Conservation (phyloP, 2,113 vertebrate species). For the Prinia subflava region DNA sequence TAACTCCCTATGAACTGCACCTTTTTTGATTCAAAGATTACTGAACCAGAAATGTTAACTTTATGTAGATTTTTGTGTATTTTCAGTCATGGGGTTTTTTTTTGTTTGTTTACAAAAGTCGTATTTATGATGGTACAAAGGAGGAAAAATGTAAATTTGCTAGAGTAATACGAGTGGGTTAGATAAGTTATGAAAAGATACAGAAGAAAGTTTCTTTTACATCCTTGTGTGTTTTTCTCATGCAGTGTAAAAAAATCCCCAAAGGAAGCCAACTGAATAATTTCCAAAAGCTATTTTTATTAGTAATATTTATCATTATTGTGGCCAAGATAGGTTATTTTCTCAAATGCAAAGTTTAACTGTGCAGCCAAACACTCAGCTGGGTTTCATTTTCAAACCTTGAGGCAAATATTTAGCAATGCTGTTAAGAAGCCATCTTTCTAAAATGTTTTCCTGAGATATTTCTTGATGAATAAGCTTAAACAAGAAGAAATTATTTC, state of each 20-base stretch:
- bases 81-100: not conserved
- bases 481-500: not conserved
- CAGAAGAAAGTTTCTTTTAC: not conserved
- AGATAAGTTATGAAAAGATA: not conserved
- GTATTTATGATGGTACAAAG: not conserved
- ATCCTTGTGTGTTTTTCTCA: not conserved
- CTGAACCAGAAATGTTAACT: not conserved
- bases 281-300: constrained; percentile 52
- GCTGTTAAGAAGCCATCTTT: constrained; percentile 19
- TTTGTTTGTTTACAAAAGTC: not conserved
- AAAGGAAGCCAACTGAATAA: not conserved
- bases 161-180: not conserved
- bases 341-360: constrained; percentile 24
- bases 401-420: constrained; percentile 24
- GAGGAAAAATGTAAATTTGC: not conserved
- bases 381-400: constrained; percentile 35
- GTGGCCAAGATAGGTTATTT: constrained; percentile 30
- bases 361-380: not conserved
- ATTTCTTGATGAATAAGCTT: not conserved
- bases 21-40: not conserved
- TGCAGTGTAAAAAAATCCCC: not conserved
- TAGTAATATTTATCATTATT: constrained; percentile 34
- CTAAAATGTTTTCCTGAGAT: constrained; percentile 10
- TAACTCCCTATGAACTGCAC: not conserved
- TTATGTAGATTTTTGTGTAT: not conserved